Evolutionary conservation across 2,797 vertebrate species (phyloP), one percentile per base, ranked within the genome.

Genomic region (Micropoecilia bifurca): DNA sequence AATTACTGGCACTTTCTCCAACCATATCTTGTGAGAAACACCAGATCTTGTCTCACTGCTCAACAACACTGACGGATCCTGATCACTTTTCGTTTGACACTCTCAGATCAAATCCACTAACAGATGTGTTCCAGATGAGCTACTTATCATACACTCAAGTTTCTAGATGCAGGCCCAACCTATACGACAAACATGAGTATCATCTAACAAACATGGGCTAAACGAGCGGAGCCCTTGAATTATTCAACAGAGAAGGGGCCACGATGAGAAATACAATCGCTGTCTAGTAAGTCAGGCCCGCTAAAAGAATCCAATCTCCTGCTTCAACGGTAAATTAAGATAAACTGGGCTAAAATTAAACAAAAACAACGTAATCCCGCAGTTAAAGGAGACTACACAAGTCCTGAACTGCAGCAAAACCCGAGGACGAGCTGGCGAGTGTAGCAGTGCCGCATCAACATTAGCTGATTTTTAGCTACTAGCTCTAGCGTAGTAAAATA

Each of bases 261-360:
- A 87, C 89, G 79, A 83, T 80, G 78, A 93, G 94, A 95, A 95
- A 95, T 14, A 93, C 92, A 91, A 95, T 95, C 90, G 89, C 79
- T 86, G 59, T 83, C 83, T 78, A 77, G 75, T 85, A 25, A 41
- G 73, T 74, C 59, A 81, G 94, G 92, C 91, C 91, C 92, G 77
- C 80, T 1, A 74, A 61, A 55, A 75, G 87, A 90, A 91, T 88
- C 87, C 86, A 84, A 74, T 84, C 30, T 41, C 47, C 6, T 16
- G 16, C 46, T 71, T 53, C 6, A 45, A 45, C 3, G 12, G n/a
- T 73, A 33, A 36, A 20, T 55, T 39, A 4, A 3, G 28, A 14
- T 73, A 57, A 13, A 59, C 55, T n/a, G 13, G 10, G 71, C 47
- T 41, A 61, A 9, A 75, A 7, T 2, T 57, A 5, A 16, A 20